These are phyloP conservation scores for Myrmecophaga tridactyla DNA, from an alignment of 2,113 vertebrate genomes.

Conservation along the genomic window DNA sequence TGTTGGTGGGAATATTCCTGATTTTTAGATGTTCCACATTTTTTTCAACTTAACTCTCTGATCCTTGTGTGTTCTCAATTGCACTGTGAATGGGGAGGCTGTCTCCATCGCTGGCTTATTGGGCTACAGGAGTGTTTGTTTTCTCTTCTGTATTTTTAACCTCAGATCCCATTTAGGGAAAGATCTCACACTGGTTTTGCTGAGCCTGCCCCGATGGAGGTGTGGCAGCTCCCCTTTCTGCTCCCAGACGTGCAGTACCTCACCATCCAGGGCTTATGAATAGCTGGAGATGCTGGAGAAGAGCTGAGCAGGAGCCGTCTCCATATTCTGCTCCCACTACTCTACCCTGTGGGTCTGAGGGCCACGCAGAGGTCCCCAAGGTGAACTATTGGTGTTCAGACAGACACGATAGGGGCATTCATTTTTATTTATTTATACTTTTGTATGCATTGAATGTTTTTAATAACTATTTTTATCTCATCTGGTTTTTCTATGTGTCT, in stretches of 20 bases:
- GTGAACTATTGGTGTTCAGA: not conserved
- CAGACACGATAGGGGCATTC: not conserved
- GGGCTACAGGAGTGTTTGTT: not conserved
- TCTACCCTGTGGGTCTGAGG: not conserved
- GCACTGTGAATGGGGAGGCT: not conserved
- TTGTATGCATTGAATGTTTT: not conserved
- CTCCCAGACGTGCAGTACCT: fast-evolving
- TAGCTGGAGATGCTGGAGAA: not conserved
- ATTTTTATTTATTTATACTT: not conserved
- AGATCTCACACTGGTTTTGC: not conserved
- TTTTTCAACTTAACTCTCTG: not conserved
- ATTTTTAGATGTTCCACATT: not conserved
- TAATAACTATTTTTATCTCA: not conserved
- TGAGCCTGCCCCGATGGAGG: too few species aligned
- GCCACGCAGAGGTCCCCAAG: fast-evolving
- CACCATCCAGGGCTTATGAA: not conserved
- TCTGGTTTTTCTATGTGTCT: not conserved
- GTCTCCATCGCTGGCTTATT: not conserved
- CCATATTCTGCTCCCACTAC: too few species aligned
- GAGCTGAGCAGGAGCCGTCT: not conserved
- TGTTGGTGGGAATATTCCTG: not conserved
- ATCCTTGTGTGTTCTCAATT: not conserved
- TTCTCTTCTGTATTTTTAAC: not conserved
- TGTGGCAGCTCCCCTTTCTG: not conserved
- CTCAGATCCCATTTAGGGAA: not conserved